phyloP scores from a whole-genome alignment of 2,888 invertebrate species.

The Opisthograptis luteolata region DNA sequence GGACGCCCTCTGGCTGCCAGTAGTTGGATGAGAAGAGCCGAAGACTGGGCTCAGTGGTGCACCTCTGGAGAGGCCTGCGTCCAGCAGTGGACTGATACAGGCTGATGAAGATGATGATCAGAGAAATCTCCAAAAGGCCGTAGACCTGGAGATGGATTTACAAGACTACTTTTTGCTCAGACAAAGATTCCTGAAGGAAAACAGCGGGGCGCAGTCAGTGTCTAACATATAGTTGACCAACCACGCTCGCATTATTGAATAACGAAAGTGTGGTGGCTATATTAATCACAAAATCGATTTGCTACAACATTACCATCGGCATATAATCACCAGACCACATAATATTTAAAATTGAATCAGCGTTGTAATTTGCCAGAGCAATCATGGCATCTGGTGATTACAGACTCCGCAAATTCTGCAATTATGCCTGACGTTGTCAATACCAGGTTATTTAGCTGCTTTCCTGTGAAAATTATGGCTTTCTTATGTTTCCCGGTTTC shows the following conservation, averaged over 20 bases:
- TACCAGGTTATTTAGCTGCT: slow-evolving; percentile 25
- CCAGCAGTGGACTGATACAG: too few species aligned
- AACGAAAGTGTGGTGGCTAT: slow-evolving; percentile 7
- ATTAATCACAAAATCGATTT: slow-evolving; percentile 19
- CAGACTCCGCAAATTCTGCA: background rate
- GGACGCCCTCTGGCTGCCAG: too few species aligned
- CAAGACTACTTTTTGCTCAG: too few species aligned
- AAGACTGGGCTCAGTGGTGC: too few species aligned
- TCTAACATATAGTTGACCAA: background rate
- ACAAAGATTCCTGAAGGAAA: too few species aligned
- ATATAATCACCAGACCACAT: slow-evolving; percentile 17
- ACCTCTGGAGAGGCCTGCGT: too few species aligned
- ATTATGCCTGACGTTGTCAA: slow-evolving; percentile 24
- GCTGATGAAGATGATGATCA: too few species aligned
- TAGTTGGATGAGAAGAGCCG: too few species aligned
- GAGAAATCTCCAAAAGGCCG: too few species aligned
- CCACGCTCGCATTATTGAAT: background rate
- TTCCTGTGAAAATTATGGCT: slow-evolving; percentile 27
- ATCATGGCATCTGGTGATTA: slow-evolving; percentile 12
- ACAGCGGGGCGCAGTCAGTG: background rate
- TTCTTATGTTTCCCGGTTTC: background rate
- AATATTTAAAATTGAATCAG: slow-evolving; percentile 24
- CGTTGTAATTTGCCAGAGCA: slow-evolving; percentile 14
- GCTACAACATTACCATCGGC: background rate
- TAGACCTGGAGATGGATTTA: too few species aligned